phyloP scores from a whole-genome alignment of 2,888 invertebrate species.

The Hyppa rectilinea region DNA sequence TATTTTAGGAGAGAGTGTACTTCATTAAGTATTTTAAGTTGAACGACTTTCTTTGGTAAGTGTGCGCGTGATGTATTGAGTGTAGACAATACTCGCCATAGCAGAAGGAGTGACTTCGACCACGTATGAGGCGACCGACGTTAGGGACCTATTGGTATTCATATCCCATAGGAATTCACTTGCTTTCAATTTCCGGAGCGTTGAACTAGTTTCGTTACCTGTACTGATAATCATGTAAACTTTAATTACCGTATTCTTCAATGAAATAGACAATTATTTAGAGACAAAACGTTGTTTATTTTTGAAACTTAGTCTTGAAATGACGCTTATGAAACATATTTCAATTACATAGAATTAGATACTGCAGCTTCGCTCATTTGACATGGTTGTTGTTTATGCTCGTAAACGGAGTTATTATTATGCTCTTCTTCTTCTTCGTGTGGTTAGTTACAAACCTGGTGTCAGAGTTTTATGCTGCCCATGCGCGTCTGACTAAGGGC shows the following conservation, averaged over 20 bases:
- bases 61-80: slow-evolving; percentile 33
- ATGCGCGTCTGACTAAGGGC: too few species aligned
- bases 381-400: not conserved
- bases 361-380: not conserved
- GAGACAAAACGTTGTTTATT: not conserved
- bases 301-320: slow-evolving; percentile 24
- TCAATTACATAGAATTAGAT: not conserved
- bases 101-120: slow-evolving; percentile 19
- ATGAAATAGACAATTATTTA: not conserved
- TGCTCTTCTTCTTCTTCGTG: too few species aligned
- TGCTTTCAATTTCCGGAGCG: slow-evolving; percentile 34
- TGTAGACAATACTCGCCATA: slow-evolving; percentile 7
- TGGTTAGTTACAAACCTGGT: too few species aligned
- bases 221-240: not conserved
- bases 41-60: slow-evolving; percentile 44
- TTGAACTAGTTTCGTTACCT: slow-evolving; percentile 15
- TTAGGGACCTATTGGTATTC: slow-evolving; percentile 4
- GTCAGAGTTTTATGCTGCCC: too few species aligned
- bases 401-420: not conserved
- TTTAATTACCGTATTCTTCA: not conserved
- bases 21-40: slow-evolving; percentile 42
- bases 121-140: slow-evolving; percentile 10
- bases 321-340: slow-evolving; percentile 8
- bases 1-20: not conserved
- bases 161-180: slow-evolving; percentile 19